Percentiles rank a stretch among this genome's conserved stretches.
phyloP scores from a whole-genome alignment of 2,888 invertebrate genomes.

The Drosophila dives region DNA sequence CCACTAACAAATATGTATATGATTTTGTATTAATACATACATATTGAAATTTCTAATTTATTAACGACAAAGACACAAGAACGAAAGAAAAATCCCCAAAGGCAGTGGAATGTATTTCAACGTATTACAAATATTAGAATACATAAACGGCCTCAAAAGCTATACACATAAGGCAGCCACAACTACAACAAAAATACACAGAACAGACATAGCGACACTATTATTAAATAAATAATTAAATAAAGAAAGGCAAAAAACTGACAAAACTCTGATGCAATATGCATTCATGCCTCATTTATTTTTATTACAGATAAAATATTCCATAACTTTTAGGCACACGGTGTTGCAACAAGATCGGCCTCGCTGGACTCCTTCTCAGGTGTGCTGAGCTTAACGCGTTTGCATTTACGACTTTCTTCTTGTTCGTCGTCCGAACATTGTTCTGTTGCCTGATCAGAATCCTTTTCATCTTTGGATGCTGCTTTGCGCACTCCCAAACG shows the following conservation, averaged over 20 bases:
- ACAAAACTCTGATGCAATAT: constrained; percentile 29
- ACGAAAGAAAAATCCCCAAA: constrained; percentile 40
- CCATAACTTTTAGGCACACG: constrained; percentile 49
- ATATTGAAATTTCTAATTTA: constrained; percentile 37
- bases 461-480: background rate
- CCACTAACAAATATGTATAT: constrained; percentile 41
- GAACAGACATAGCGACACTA: constrained; percentile 74
- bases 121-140: constrained; percentile 79
- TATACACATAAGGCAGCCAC: constrained; percentile 45
- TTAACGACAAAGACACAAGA: constrained; percentile 36
- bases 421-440: constrained; percentile 53
- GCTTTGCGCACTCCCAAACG: constrained; percentile 43
- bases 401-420: constrained; percentile 46
- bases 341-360: constrained; percentile 30
- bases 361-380: constrained; percentile 43
- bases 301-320: constrained; percentile 16
- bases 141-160: constrained; percentile 50
- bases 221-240: constrained; percentile 70
- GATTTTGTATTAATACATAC: constrained; percentile 35
- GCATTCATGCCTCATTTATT: constrained; percentile 25
- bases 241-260: constrained; percentile 65
- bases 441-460: constrained; percentile 19
- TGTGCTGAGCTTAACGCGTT: constrained; percentile 58
- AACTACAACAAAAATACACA: constrained; percentile 60
- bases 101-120: constrained; percentile 70